Percentiles rank a stretch among this genome's conserved stretches.
phyloP scores from a whole-genome alignment of 2,797 vertebrate genomes.

The Toxotes lorentzi region DNA sequence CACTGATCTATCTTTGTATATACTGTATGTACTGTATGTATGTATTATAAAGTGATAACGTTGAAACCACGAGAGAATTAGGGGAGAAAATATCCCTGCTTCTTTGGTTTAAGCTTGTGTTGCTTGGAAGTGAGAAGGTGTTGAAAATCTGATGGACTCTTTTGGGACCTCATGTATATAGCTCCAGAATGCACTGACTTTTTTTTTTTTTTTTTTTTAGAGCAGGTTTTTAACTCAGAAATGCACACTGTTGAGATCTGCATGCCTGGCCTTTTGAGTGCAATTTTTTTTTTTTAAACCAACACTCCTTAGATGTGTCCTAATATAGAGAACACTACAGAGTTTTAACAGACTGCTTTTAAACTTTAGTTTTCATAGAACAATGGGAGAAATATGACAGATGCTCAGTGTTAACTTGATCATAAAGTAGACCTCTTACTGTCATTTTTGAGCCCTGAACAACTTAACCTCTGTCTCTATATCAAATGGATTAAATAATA shows the following conservation, averaged over 20 bases:
- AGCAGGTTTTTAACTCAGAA: constrained; percentile 56
- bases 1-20: constrained; percentile 66
- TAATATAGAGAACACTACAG: constrained; percentile 46
- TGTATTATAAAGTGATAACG: constrained; percentile 62
- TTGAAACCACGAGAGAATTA: constrained; percentile 47
- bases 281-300: constrained; percentile 45
- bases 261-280: constrained; percentile 57
- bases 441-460: constrained; percentile 62
- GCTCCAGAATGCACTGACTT: constrained; percentile 56
- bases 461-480: constrained; percentile 64
- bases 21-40: constrained; percentile 75
- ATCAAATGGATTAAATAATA: constrained; percentile 76
- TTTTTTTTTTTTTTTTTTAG: constrained; percentile 51
- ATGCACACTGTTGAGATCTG: constrained; percentile 58
- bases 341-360: constrained; percentile 54
- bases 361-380: constrained; percentile 53
- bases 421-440: constrained; percentile 57
- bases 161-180: constrained; percentile 61
- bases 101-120: constrained; percentile 21
- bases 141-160: constrained; percentile 34
- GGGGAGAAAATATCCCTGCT: background rate
- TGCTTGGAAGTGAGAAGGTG: constrained; percentile 25
- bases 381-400: constrained; percentile 44
- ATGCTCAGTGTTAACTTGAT: constrained; percentile 61
- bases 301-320: constrained; percentile 51